These are phyloP conservation scores for mouse (Mus musculus) DNA, from an alignment of 2,113 vertebrate genomes.

Conservation along the genomic window DNA sequence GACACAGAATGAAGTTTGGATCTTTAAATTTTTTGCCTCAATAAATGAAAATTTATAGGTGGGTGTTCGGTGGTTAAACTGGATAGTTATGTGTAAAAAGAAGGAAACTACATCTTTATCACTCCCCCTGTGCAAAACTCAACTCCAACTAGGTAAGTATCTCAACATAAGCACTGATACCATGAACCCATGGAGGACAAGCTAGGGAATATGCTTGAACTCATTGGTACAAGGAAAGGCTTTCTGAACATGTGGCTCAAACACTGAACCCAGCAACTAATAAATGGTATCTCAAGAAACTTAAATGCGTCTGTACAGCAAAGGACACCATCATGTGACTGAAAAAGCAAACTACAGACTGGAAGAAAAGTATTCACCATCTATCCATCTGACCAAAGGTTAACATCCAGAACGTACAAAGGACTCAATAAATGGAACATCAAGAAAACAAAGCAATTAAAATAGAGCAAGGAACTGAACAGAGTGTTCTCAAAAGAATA, in stretches of 20 bases:
- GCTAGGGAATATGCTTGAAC: not conserved
- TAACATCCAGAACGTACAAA: not conserved
- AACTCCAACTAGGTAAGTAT: not conserved
- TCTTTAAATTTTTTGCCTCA: not conserved
- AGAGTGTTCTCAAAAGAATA: not conserved
- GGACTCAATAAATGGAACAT: not conserved
- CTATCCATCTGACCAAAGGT: not conserved
- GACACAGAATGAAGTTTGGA: not conserved
- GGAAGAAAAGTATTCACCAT: not conserved
- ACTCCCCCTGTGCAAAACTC: not conserved
- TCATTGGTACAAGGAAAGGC: not conserved
- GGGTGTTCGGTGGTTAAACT: not conserved
- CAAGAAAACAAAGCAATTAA: not conserved
- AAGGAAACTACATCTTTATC: not conserved
- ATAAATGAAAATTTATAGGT: not conserved
- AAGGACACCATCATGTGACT: not conserved
- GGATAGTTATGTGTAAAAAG: not conserved
- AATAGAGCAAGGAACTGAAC: not conserved
- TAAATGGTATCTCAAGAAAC: not conserved
- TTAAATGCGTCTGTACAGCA: not conserved
- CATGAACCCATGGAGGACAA: not conserved
- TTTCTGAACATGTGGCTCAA: not conserved
- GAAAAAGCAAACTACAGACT: not conserved
- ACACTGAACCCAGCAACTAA: not conserved
- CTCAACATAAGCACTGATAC: not conserved